Percentiles rank a stretch among this genome's conserved stretches.
These are phyloP conservation scores for Myodes glareolus DNA, from an alignment of 2,113 vertebrate species.

Conservation along the genomic window DNA sequence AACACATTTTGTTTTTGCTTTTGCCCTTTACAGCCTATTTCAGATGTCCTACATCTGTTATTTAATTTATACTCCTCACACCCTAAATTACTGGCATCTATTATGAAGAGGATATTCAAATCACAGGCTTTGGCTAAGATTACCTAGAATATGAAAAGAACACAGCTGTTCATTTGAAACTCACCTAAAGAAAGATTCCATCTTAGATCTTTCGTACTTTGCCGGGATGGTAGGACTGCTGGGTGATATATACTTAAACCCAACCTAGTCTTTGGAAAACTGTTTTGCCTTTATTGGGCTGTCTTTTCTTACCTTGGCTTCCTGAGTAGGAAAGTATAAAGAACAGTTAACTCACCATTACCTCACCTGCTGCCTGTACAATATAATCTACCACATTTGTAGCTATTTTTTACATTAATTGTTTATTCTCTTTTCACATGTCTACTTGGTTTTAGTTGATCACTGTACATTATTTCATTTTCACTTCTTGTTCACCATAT, in stretches of 20 bases:
- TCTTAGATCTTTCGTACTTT: neutral
- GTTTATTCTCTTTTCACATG: neutral
- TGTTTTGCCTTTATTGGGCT: neutral
- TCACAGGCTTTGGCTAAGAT: neutral
- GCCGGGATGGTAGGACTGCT: neutral
- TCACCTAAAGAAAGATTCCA: neutral
- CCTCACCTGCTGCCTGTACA: neutral
- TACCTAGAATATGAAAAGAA: neutral
- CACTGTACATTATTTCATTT: neutral
- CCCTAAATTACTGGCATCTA: no score
- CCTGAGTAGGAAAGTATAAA: neutral
- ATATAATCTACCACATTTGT: neutral
- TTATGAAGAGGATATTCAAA: neutral
- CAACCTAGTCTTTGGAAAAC: neutral
- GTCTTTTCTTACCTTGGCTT: neutral
- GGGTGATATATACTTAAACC: neutral
- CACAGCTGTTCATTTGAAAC: neutral
- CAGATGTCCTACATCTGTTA: neutral
- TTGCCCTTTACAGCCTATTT: neutral
- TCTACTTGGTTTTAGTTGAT: neutral
- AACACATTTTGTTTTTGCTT: neutral
- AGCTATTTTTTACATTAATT: neutral
- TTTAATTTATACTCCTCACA: neutral
- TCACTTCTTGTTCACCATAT: neutral
- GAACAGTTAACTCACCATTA: neutral